Evolutionary conservation across 2,113 vertebrate species (phyloP).

Genomic region (Nesogale talazaci): DNA sequence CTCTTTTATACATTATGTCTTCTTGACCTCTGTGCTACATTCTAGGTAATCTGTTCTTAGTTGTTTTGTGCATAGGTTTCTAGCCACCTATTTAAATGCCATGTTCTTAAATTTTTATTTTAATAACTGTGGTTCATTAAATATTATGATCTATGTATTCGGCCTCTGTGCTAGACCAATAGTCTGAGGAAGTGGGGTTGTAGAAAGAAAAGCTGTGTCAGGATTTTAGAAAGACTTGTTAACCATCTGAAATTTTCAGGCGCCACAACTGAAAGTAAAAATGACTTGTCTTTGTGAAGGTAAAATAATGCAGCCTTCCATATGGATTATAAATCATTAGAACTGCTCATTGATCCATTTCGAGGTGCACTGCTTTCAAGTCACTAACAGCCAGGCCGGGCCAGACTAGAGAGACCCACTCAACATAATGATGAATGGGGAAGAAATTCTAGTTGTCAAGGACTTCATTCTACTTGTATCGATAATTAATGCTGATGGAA

Average conservation of each 20-base stretch:
- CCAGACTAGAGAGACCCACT: neutral
- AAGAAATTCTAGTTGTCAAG: too few relatives aligned
- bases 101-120: neutral
- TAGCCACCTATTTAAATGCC: neutral
- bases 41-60: neutral
- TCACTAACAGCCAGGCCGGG: neutral
- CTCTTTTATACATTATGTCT: neutral
- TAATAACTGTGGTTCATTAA: neutral
- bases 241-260: neutral
- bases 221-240: neutral
- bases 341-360: neutral
- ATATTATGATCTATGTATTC: too few relatives aligned
- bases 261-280: neutral
- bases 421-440: neutral
- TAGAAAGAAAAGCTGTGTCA: neutral
- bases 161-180: too few relatives aligned
- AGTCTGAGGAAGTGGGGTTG: neutral
- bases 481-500: neutral
- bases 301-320: neutral
- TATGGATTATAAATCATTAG: neutral
- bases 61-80: slow-evolving; percentile 5
- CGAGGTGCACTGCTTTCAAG: neutral
- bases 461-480: too few relatives aligned
- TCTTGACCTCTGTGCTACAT: neutral
- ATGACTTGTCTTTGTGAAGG: neutral